phyloP scores from a whole-genome alignment of 2,113 vertebrate species.

The Rhinopomastus cyanomelas region DNA sequence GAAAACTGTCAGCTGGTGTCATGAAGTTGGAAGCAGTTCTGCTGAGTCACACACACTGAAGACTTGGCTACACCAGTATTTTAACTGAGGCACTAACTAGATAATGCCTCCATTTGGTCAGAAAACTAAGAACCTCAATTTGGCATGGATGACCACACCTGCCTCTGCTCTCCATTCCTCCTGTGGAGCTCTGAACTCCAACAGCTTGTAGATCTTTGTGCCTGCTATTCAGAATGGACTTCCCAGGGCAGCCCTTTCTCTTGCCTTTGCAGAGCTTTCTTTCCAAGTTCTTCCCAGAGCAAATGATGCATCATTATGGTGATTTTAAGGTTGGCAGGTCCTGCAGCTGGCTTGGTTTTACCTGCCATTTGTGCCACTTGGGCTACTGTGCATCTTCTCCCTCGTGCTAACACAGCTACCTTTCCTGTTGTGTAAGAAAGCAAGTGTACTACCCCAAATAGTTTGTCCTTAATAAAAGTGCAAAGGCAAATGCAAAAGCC shows the following conservation, averaged over 20 bases:
- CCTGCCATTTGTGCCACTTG: background rate
- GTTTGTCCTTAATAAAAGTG: background rate
- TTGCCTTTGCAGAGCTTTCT: background rate
- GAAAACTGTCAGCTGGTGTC: background rate
- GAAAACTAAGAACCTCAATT: background rate
- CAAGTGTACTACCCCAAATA: background rate
- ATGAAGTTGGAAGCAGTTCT: background rate
- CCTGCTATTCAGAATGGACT: background rate
- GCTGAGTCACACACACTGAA: background rate
- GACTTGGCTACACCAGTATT: background rate
- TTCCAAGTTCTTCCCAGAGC: background rate
- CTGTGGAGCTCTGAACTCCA: background rate
- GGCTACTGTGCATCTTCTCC: background rate
- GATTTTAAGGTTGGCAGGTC: background rate
- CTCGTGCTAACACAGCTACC: rapidly evolving
- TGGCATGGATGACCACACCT: background rate
- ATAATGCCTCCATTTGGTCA: background rate
- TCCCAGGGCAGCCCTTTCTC: background rate
- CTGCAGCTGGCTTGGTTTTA: background rate
- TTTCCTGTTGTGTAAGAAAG: background rate
- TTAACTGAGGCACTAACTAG: conserved; percentile 14
- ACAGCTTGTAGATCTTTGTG: background rate
- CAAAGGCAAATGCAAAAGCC: background rate
- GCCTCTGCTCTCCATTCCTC: background rate
- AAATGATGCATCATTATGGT: background rate